Base-by-base conservation (phyloP, 2,888 invertebrate genomes). In the Polymixis lichenea region DNA sequence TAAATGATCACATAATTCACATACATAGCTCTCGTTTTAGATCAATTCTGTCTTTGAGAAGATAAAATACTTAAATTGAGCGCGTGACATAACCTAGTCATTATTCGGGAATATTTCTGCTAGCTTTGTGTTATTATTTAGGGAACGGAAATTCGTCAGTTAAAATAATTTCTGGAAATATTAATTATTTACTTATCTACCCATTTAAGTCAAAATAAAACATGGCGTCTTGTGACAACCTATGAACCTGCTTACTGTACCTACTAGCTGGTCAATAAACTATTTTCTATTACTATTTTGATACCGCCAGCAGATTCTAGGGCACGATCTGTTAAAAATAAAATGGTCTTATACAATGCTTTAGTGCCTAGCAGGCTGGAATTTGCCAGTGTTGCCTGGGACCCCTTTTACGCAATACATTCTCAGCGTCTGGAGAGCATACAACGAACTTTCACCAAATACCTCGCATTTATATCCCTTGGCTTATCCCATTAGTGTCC, bases 51-150 rank as follows among this genome's bases (percentile, higher is more conserved):
- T 49, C 4, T 65, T 25, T 65, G 13, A 11, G 25, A n/a, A n/a
- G n/a, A n/a, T 49, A 46, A n/a, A 4, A 55, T 22, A n/a, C n/a
- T n/a, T n/a, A 38, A 38, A 72, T 60, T 74, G 19, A 69, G n/a
- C 22, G n/a, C 22, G 28, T 55, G 13, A 43, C 38, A 43, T 51
- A 22, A 43, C 8, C 4, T 51, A 6, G 38, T 74, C 17, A 51
- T 51, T 3, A 38, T 51, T 56, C 25, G 22, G 49, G 19, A 15
- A n/a, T 46, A 9, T 55, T 46, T 32, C 58, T 55, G 53, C 5
- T 43, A 53, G 7, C 7, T 43, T 56, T 49, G 15, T 49, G 4
- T 46, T 43, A 53, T 28, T 46, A 70, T 17, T 22, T 7, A 32
- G 25, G 46, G 15, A 73, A 13, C 11, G 25, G n/a, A 9, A 17